These are phyloP conservation scores for Gorsachius goisagi DNA, from an alignment of 2,113 vertebrate species.

Conservation along the genomic window DNA sequence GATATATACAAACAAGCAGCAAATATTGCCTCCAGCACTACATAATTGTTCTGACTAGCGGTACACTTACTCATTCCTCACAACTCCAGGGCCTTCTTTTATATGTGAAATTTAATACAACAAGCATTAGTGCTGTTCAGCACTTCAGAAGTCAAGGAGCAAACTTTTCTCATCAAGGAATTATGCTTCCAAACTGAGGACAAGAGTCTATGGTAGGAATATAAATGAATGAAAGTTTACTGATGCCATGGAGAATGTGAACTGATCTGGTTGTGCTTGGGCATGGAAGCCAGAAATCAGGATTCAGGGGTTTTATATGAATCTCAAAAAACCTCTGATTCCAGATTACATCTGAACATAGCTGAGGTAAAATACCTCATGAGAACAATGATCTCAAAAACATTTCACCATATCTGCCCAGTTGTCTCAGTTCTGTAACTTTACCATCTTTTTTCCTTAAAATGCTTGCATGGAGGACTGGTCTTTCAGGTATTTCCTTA, in stretches of 20 bases:
- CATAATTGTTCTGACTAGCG: conserved; percentile 39
- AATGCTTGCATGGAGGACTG: background rate
- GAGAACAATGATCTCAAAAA: background rate
- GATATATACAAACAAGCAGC: conserved; percentile 36
- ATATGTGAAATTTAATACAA: conserved; percentile 28
- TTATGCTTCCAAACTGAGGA: background rate
- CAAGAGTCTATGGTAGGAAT: background rate
- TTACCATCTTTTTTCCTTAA: background rate
- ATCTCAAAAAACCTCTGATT: background rate
- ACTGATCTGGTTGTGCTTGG: background rate
- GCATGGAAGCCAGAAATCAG: background rate
- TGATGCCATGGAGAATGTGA: background rate
- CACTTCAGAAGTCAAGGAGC: background rate
- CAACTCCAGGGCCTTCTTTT: conserved; percentile 9
- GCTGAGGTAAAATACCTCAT: background rate
- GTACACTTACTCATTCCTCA: background rate
- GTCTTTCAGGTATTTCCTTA: background rate
- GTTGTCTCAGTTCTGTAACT: background rate
- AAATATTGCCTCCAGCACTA: conserved; percentile 32
- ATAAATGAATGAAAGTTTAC: background rate
- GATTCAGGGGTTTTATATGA: background rate
- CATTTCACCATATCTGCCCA: background rate
- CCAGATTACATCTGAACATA: background rate
- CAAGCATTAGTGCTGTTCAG: background rate
- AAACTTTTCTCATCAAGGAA: conserved; percentile 31